Evolutionary conservation across 2,888 invertebrate species (phyloP).

Genomic region (Megaustenia siamemsis): DNA sequence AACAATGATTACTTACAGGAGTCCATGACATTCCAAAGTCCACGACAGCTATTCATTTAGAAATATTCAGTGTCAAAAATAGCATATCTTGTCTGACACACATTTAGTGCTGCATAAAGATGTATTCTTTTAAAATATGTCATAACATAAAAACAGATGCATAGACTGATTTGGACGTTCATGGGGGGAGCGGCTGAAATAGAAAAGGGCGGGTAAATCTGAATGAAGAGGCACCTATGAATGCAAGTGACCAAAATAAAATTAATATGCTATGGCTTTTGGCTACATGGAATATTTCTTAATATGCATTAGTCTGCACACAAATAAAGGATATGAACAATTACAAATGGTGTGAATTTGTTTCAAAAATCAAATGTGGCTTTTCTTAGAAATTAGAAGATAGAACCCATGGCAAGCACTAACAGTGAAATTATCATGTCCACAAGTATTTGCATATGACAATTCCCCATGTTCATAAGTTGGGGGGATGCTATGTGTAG

Average conservation of each 20-base stretch:
- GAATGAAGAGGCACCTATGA: neutral
- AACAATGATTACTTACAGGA: conserved; percentile 34
- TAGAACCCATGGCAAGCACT: neutral
- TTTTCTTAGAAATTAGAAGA: too few relatives aligned
- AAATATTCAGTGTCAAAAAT: neutral
- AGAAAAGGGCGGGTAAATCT: neutral
- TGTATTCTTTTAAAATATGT: neutral
- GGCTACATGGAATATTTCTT: neutral
- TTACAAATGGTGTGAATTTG: too few relatives aligned
- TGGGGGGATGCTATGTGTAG: neutral
- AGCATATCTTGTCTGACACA: neutral
- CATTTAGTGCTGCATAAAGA: conserved; percentile 1
- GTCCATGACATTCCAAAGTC: neutral
- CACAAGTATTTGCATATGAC: neutral
- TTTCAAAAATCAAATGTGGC: too few relatives aligned
- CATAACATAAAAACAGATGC: neutral
- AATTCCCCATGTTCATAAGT: neutral
- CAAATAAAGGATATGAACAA: neutral
- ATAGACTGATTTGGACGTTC: conserved; percentile 2
- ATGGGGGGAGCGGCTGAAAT: too few relatives aligned
- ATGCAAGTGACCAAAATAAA: neutral
- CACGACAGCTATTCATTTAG: neutral
- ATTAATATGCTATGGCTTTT: neutral
- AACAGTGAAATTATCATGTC: neutral
- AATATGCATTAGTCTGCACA: neutral